Base-by-base conservation (phyloP, 30 jellyfish, hydroid and myxozoan species). In the Mastigias papua region DNA sequence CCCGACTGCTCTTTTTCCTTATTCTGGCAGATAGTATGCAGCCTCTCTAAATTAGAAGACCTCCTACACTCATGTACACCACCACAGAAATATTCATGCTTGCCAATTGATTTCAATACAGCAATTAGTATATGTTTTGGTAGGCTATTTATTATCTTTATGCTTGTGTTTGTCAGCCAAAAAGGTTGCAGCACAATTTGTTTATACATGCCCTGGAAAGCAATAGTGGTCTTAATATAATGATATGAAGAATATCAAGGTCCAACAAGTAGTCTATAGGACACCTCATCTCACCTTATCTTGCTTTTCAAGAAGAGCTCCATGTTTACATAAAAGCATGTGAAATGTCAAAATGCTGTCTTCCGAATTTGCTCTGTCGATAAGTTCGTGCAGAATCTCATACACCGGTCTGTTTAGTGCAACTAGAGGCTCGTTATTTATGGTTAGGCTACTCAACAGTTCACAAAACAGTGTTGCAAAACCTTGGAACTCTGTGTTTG, bases 391-490 rank as follows among this genome's bases (percentile, higher is more conserved):
- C 74, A 91, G 73, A 19, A 84, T 27, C 2, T 65, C 65, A 69
- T 90, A 91, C n/a, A 91, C 92, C 15, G 95, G 95, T 4, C 61
- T 82, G 13, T 73, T 70, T 31, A 91, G 66, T 58, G 95, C 96
- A 30, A 19, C 33, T 22, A 91, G 81, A 7, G 95, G 95, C 64
- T 69, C 67, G 1, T 65, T 83, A 15, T 51, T 25, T 58, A 83
- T 25, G 21, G 49, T 72, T 73, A 91, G 80, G 11, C 73, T 26
- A 3, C 88, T 62, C 31, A 74, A 91, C 30, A 91, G 93, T 54
- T 91, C 97, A 50, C 93, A 84, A 61, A 91, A 61, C 5, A 91
- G 73, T 6, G 91, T 77, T 11, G 91, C 73, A 71, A 58, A 91
- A 37, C 34, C 25, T 61, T 84, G 92, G 20, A 84, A 87, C 31